Evolutionary conservation across 2,113 vertebrate species (phyloP).

Genomic region (Budorcas taxicolor): DNA sequence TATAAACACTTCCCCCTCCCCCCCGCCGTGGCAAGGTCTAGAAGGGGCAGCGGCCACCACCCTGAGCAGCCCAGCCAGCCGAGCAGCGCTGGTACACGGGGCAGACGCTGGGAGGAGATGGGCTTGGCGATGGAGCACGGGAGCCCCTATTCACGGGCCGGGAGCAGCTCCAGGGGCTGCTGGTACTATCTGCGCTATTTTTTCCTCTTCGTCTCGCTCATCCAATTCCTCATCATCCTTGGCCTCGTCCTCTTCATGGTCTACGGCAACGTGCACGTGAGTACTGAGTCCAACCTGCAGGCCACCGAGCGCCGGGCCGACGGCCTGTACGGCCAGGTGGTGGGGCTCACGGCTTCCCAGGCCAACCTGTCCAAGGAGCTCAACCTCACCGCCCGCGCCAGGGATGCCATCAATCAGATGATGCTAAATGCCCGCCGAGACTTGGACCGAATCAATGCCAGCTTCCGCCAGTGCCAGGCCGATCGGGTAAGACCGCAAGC

Average conservation of each 20-base stretch:
- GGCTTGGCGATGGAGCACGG: constrained; percentile 29
- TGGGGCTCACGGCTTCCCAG: constrained; percentile 69
- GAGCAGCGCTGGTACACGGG: accelerated
- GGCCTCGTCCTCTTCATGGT: constrained; percentile 95
- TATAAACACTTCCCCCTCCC: constrained; percentile 71
- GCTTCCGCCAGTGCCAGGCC: neutral
- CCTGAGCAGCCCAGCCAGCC: neutral
- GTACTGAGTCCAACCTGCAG: constrained; percentile 83
- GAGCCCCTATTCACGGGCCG: neutral
- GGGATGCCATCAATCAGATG: constrained; percentile 1
- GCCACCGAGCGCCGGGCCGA: constrained; percentile 79
- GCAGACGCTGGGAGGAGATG: constrained; percentile 57
- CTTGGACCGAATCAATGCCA: constrained; percentile 74
- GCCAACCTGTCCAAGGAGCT: constrained; percentile 77
- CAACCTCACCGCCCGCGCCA: constrained; percentile 67
- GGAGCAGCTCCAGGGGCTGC: constrained; percentile 52
- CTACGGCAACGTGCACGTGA: constrained; percentile 87
- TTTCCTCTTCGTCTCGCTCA: constrained; percentile 92
- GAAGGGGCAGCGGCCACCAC: accelerated
- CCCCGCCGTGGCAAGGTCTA: neutral
- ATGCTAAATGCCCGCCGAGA: constrained; percentile 36
- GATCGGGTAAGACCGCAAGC: constrained; percentile 43
- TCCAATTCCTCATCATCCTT: constrained; percentile 94
- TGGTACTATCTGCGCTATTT: constrained; percentile 87
- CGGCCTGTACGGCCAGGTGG: constrained; percentile 68